Conservation (phyloP, 2,888 invertebrate genomes). For the Drosophila demipolita region DNA sequence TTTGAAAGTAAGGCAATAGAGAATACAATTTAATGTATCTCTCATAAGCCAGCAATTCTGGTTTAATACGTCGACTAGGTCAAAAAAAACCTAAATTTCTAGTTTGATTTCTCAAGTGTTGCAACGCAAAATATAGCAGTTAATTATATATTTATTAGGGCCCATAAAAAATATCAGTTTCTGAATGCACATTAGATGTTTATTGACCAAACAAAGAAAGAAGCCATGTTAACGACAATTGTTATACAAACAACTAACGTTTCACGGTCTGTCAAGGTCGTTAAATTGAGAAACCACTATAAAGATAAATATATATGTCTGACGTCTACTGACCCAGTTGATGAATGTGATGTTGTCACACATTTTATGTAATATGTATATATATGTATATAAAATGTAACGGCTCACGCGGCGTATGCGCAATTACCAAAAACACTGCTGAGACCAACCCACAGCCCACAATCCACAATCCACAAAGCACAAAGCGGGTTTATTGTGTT, state of each 20-base stretch:
- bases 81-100: background rate
- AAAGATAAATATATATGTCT: background rate
- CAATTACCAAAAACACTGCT: constrained; percentile 44
- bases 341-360: constrained; percentile 24
- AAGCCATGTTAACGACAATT: constrained; percentile 21
- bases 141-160: constrained; percentile 1
- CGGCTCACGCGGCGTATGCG: constrained; percentile 71
- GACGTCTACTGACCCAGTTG: constrained; percentile 83
- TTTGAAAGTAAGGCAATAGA: background rate
- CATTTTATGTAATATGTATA: constrained; percentile 22
- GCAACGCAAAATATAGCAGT: background rate
- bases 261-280: constrained; percentile 84
- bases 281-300: constrained; percentile 31
- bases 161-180: constrained; percentile 5
- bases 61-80: background rate
- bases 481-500: constrained; percentile 54
- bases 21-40: background rate
- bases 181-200: background rate
- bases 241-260: constrained; percentile 40
- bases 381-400: constrained; percentile 30
- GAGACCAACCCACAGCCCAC: constrained; percentile 46
- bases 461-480: constrained; percentile 29
- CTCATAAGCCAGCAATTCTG: background rate
- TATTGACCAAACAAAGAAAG: background rate
- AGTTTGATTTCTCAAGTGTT: background rate